Evolutionary conservation across 2,888 invertebrate genomes (phyloP).

Genomic region (Dilophus febrilis): DNA sequence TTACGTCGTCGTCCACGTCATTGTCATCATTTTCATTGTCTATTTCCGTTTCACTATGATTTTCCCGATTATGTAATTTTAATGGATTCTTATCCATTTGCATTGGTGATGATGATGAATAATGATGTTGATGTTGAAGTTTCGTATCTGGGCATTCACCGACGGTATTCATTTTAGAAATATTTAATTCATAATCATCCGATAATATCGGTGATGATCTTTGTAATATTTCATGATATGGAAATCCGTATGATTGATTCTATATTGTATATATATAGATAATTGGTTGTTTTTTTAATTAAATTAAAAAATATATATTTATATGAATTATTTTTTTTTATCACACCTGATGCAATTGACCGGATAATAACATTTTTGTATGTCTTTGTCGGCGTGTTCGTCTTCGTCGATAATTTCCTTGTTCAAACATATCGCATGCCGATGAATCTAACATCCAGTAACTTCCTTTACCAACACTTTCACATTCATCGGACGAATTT

Average conservation of each 20-base stretch:
- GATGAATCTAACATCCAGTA: constrained; percentile 69
- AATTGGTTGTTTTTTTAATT: neutral
- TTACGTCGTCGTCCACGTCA: neutral
- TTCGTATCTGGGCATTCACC: too few relatives aligned
- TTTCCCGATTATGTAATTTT: neutral
- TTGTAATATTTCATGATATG: neutral
- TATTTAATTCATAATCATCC: neutral
- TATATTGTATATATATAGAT: neutral
- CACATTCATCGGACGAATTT: constrained; percentile 20
- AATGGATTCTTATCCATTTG: neutral
- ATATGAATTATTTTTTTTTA: neutral
- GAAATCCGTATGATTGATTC: neutral
- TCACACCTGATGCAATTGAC: constrained; percentile 12
- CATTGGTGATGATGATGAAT: neutral
- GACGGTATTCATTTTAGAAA: too few relatives aligned
- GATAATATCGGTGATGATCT: neutral
- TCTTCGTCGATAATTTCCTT: constrained; percentile 66
- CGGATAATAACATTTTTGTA: constrained; percentile 15
- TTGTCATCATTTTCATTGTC: neutral
- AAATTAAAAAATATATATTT: too few relatives aligned
- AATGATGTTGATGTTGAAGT: too few relatives aligned
- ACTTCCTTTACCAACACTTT: constrained; percentile 55
- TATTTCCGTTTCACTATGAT: neutral
- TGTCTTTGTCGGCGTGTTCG: constrained; percentile 41
- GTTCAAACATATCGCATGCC: constrained; percentile 72